Percentiles rank a stretch among this genome's conserved stretches.
These are phyloP conservation scores for Atta texana DNA, from an alignment of 1,140 invertebrate genomes.

Conservation along the genomic window DNA sequence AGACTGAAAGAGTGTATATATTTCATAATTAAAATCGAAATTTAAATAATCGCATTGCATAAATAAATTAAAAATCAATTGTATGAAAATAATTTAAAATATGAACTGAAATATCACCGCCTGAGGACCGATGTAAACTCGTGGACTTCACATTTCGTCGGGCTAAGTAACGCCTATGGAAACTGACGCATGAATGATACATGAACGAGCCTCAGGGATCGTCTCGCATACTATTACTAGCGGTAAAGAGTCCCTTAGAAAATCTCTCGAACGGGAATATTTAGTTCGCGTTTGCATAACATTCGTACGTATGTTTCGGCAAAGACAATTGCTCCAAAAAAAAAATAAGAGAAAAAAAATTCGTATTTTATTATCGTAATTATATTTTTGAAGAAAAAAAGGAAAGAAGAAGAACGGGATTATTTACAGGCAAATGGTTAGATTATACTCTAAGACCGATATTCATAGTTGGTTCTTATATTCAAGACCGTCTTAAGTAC, in stretches of 20 bases:
- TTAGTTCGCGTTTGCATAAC: constrained; percentile 71
- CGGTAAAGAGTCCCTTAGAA: constrained; percentile 73
- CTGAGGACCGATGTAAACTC: constrained; percentile 53
- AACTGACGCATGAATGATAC: constrained; percentile 76
- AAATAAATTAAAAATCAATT: constrained; percentile 29
- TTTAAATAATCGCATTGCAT: neutral
- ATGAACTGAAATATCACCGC: constrained; percentile 34
- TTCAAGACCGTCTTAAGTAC: no score
- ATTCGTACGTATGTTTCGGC: constrained; percentile 41
- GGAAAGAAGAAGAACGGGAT: neutral
- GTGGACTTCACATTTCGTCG: constrained; percentile 60
- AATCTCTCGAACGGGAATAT: constrained; percentile 71
- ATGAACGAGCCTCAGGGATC: constrained; percentile 73
- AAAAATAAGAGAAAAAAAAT: neutral
- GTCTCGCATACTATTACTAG: constrained; percentile 71
- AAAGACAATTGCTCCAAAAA: constrained; percentile 27
- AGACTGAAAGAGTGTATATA: neutral
- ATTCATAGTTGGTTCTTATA: no score
- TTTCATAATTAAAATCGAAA: neutral
- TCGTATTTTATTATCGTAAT: neutral
- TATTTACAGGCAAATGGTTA: neutral
- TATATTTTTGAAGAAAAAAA: neutral
- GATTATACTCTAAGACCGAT: neutral
- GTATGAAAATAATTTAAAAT: constrained; percentile 19
- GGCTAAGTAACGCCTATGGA: constrained; percentile 65